These are phyloP conservation scores for Acanthopleura granulata DNA, from an alignment of 2,888 invertebrate genomes.

Conservation along the genomic window DNA sequence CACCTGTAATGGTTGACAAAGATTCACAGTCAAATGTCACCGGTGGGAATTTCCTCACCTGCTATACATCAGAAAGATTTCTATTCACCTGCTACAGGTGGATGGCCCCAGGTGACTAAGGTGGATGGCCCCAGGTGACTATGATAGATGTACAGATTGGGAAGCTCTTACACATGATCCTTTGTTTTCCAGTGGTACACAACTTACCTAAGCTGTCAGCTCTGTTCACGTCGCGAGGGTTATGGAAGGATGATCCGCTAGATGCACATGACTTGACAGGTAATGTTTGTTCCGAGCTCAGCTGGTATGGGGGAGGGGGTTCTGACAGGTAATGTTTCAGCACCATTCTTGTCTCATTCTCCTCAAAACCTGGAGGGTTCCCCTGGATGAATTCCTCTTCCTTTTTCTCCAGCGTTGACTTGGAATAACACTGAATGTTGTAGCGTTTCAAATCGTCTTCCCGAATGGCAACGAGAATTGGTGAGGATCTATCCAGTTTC, in stretches of 20 bases:
- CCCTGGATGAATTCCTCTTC: not conserved
- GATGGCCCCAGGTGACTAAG: too few species aligned
- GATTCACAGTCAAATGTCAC: too few species aligned
- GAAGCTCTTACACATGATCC: too few species aligned
- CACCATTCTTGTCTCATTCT: conserved; percentile 23
- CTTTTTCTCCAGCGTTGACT: not conserved
- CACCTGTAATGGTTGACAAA: too few species aligned
- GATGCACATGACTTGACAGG: not conserved
- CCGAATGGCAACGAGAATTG: not conserved
- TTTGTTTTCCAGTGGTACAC: too few species aligned
- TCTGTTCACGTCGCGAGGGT: conserved; percentile 28
- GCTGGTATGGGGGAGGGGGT: conserved; percentile 19
- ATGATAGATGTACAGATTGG: too few species aligned
- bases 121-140: too few species aligned
- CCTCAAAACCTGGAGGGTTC: conserved; percentile 11
- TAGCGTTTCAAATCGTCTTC: not conserved
- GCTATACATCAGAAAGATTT: too few species aligned
- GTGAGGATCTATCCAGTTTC: not conserved
- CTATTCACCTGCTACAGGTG: too few species aligned
- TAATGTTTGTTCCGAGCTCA: not conserved
- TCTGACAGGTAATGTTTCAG: conserved; percentile 30
- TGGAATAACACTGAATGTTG: not conserved
- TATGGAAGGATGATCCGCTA: too few species aligned
- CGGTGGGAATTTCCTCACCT: too few species aligned
- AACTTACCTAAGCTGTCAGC: conserved; percentile 45